A percentile compares a stretch with the other conserved stretches of the same genome.
phyloP scores from a whole-genome alignment of 2,113 vertebrate species.

The Ammospiza nelsoni region DNA sequence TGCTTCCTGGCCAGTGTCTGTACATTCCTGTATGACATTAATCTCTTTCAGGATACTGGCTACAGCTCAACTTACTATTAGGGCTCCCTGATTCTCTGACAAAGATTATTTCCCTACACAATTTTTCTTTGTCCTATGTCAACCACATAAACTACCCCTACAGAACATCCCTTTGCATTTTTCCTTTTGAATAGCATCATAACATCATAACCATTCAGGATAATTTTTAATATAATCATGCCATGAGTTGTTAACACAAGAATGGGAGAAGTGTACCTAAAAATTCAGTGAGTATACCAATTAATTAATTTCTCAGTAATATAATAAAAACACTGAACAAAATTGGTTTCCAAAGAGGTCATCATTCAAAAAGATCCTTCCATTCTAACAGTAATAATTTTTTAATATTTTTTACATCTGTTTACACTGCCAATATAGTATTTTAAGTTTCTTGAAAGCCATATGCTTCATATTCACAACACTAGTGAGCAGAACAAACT shows the following conservation, averaged over 20 bases:
- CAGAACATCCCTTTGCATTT: neutral
- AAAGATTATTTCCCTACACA: neutral
- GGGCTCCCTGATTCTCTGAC: neutral
- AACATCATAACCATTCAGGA: neutral
- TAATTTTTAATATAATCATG: neutral
- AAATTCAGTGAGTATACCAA: neutral
- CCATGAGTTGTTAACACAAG: neutral
- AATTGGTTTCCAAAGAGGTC: neutral
- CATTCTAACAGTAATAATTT: neutral
- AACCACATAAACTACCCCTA: neutral
- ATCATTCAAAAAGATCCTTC: neutral
- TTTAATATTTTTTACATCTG: neutral
- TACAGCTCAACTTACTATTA: neutral
- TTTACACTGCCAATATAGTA: neutral
- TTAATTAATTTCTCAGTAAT: neutral
- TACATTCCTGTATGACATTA: neutral
- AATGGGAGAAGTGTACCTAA: neutral
- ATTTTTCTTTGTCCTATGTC: neutral
- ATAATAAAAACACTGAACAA: neutral
- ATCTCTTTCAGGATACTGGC: neutral
- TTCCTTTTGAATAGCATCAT: neutral
- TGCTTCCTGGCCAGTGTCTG: neutral
- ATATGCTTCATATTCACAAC: neutral
- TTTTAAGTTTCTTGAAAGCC: neutral
- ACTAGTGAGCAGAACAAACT: neutral